phyloP scores from a whole-genome alignment of 1,140 invertebrate species.

The Drosophila ananassae region DNA sequence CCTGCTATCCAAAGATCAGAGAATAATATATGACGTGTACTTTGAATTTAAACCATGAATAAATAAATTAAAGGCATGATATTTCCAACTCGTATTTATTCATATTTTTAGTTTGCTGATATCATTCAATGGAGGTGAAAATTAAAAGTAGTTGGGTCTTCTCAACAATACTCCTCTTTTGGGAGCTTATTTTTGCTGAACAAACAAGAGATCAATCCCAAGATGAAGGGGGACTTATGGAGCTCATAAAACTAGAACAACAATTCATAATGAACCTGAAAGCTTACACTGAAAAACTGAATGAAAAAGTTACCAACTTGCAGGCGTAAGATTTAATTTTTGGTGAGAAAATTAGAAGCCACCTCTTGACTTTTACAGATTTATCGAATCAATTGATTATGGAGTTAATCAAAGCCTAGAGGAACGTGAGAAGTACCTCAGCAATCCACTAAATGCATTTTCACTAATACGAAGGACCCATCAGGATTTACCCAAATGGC shows the following conservation, averaged over 20 bases:
- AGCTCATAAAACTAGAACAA: constrained; percentile 19
- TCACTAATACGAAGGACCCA: constrained; percentile 40
- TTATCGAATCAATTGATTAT: constrained; percentile 11
- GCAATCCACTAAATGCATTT: constrained; percentile 56
- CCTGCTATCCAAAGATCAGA: constrained; percentile 17
- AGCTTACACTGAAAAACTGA: constrained; percentile 24
- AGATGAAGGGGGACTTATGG: constrained; percentile 2
- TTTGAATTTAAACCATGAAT: constrained; percentile 8
- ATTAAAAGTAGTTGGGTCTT: constrained; percentile 1
- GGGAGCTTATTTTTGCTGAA: not conserved
- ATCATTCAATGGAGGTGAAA: constrained; percentile 7
- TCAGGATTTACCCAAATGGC: constrained; percentile 57
- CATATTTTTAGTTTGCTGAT: not conserved
- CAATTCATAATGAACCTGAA: constrained; percentile 3
- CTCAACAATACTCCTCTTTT: constrained; percentile 4
- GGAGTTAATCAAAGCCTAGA: not conserved
- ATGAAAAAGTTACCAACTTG: constrained; percentile 16
- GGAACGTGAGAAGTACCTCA: constrained; percentile 39
- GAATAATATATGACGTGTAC: not conserved
- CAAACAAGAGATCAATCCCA: not conserved
- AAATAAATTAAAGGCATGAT: constrained; percentile 1
- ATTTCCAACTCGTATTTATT: not conserved
- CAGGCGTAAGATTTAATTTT: constrained; percentile 15
- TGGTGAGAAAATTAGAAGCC: not conserved
- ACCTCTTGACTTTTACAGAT: not conserved